Evolutionary conservation across 2,888 invertebrate genomes (phyloP).

Genomic region (Hyalella azteca): DNA sequence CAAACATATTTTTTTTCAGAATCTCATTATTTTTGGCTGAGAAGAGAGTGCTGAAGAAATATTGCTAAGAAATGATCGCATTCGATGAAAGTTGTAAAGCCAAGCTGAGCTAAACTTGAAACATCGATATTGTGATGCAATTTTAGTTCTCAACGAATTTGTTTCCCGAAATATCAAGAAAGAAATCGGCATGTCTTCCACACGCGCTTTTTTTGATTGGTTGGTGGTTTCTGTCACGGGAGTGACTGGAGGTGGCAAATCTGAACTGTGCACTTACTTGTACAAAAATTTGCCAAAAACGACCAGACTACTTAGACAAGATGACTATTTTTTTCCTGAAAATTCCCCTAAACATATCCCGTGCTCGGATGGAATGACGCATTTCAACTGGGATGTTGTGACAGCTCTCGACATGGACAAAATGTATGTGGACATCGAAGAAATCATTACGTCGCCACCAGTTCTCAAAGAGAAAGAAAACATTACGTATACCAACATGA

Average conservation of each 20-base stretch:
- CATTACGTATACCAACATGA: conserved; percentile 21
- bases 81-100: no score
- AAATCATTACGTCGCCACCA: conserved; percentile 53
- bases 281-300: conserved; percentile 53
- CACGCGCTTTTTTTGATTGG: conserved; percentile 62
- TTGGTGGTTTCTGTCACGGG: conserved; percentile 76
- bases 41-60: no score
- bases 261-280: conserved; percentile 72
- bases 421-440: conserved; percentile 71
- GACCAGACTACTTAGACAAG: conserved; percentile 50
- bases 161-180: no score
- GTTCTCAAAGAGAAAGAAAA: neutral
- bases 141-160: no score
- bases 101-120: no score
- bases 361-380: conserved; percentile 46
- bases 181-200: no score
- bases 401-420: conserved; percentile 75
- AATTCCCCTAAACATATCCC: conserved; percentile 49
- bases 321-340: conserved; percentile 57
- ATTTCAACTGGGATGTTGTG: conserved; percentile 64
- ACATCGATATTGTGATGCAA: no score
- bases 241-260: conserved; percentile 84
- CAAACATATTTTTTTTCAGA: no score
- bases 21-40: no score
- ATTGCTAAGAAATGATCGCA: no score